Base-by-base conservation (phyloP, 2,113 vertebrate species). In the Hippocampus zosterae region DNA sequence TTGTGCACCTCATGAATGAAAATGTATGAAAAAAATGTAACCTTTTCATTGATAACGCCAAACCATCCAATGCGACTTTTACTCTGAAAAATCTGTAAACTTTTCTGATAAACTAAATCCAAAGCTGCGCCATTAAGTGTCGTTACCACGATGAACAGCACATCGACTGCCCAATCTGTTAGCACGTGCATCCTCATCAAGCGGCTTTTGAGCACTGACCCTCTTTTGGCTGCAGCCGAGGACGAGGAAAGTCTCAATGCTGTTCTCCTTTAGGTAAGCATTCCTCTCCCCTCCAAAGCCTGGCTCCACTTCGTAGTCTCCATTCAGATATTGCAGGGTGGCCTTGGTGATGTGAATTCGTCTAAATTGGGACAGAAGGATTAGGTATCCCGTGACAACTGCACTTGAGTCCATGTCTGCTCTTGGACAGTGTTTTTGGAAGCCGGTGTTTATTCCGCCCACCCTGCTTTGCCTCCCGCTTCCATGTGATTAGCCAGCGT, bases 401-500 rank as follows among this genome's bases (percentile, higher is more conserved):
- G 40, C 40, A 40, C 33, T 2, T 63, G 5, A 63, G 65, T 56
- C 21, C 23, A 44, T n/a, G 18, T 46, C 44, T 57, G 53, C 37
- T 23, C 40, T 27, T 27, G 25, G 23, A 57, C 70, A 65, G 0
- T 68, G 11, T 19, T 42, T 29, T 61, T 66, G 37, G 46, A 2
- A 11, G 2, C 9, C 18, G 37, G 44, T 41, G 50, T 7, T 63
- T 25, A 61, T 78, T 53, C 5, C 13, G 61, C 93, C 94, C 80
- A 97, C 96, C 96, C 96, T 0, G 96, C 96, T 86, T 96, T 96
- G 84, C 96, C 96, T 0, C 96, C 96, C 0, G 96, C 96, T 72
- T 98, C 95, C 96, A 98, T 98, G 87, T 97, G 96, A 90, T 98
- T 98, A 85, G 96, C 96, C 37, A 98, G 87, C 1, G 96, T 98